Conservation (phyloP, 1,140 invertebrate genomes). For the Hylaeus anthracinus region DNA sequence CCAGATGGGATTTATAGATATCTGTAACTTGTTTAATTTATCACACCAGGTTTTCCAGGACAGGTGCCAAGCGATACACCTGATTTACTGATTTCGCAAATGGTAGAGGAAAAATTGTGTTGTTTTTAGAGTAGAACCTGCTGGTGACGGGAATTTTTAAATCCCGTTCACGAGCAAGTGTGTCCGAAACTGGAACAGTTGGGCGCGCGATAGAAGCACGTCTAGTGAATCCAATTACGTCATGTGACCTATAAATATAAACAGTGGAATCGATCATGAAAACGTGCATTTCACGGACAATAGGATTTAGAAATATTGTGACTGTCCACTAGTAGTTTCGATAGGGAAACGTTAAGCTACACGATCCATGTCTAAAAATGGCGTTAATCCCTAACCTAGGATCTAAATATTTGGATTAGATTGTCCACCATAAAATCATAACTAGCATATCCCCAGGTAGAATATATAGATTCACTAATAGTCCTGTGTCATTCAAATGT, state of each 20-base stretch:
- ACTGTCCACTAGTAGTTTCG: too few species aligned
- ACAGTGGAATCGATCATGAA: not conserved
- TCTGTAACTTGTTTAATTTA: too few species aligned
- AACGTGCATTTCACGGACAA: constrained; percentile 13
- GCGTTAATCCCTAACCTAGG: too few species aligned
- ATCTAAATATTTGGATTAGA: too few species aligned
- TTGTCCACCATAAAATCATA: too few species aligned
- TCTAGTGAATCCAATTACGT: constrained; percentile 39
- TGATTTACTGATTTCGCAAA: not conserved
- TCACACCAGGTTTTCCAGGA: not conserved
- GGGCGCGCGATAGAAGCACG: constrained; percentile 22
- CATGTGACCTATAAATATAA: not conserved
- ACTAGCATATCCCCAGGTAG: too few species aligned
- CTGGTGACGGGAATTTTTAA: not conserved
- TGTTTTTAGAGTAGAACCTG: too few species aligned
- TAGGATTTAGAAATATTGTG: not conserved
- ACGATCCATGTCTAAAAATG: too few species aligned
- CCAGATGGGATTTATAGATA: too few species aligned
- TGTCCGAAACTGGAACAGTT: constrained; percentile 28
- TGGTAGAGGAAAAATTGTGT: not conserved
- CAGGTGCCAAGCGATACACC: not conserved
- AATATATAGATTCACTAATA: too few species aligned
- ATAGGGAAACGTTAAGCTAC: too few species aligned
- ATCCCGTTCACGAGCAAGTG: constrained; percentile 1
- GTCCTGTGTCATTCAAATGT: too few species aligned